A percentile compares a stretch with the other conserved stretches of the same genome.
Conservation (phyloP, 1,140 invertebrate genomes). For the Drosophila athabasca region DNA sequence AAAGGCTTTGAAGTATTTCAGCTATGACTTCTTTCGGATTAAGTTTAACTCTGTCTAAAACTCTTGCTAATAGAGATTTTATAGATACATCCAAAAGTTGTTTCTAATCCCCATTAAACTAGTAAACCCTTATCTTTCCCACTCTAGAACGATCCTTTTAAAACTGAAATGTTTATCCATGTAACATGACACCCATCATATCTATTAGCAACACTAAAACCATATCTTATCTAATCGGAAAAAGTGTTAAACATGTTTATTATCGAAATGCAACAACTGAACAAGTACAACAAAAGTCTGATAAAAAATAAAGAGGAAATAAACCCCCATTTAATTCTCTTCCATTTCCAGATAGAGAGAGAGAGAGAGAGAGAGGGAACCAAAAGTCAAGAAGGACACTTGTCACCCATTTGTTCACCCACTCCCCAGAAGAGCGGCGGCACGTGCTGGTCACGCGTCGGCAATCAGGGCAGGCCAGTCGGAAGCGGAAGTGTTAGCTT, state of each 20-base stretch:
- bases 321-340: slow-evolving; percentile 20
- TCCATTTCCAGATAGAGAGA: slow-evolving; percentile 20
- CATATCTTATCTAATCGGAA: slow-evolving; percentile 56
- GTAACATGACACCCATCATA: slow-evolving; percentile 16
- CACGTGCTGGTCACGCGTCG: slow-evolving; percentile 69
- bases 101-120: neutral
- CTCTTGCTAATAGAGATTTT: no score
- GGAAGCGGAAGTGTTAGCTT: slow-evolving; percentile 39
- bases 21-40: no score
- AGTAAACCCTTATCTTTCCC: neutral
- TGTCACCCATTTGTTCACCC: slow-evolving; percentile 22
- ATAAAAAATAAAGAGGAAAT: slow-evolving; percentile 22
- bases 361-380: neutral
- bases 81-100: neutral
- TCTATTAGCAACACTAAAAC: slow-evolving; percentile 6
- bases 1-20: no score
- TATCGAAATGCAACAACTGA: slow-evolving; percentile 47
- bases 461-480: slow-evolving; percentile 21
- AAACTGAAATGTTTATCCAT: slow-evolving; percentile 8
- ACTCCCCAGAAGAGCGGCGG: slow-evolving; percentile 25
- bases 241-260: slow-evolving; percentile 65
- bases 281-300: slow-evolving; percentile 10
- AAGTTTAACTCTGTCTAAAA: no score
- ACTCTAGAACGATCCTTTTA: neutral
- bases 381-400: slow-evolving; percentile 58